A percentile compares a stretch with the other conserved stretches of the same genome.
Evolutionary conservation across 2,113 vertebrate species (phyloP).

Genomic region (Cinclus mexicanus): DNA sequence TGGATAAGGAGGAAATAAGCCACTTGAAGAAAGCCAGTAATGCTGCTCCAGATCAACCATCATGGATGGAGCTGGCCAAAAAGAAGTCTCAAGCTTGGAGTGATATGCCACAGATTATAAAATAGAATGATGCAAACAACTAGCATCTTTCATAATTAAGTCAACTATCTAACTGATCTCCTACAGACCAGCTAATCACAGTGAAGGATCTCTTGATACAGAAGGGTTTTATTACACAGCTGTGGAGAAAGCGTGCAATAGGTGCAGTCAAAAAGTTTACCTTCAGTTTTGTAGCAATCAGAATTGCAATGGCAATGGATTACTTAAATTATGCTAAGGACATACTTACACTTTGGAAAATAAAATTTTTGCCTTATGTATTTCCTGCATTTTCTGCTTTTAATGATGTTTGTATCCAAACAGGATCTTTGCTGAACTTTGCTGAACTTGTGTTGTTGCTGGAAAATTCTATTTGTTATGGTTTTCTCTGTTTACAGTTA

Average conservation of each 20-base stretch:
- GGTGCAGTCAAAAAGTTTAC: slow-evolving; percentile 55
- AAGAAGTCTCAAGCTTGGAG: slow-evolving; percentile 98
- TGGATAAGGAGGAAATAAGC: slow-evolving; percentile 75
- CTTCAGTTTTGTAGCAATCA: slow-evolving; percentile 15
- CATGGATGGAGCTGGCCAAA: slow-evolving; percentile 97
- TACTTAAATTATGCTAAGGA: slow-evolving; percentile 1
- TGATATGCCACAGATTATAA: slow-evolving; percentile 85
- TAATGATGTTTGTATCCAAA: neutral
- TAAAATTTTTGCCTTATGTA: neutral
- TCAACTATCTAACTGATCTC: slow-evolving; percentile 8
- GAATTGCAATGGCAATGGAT: neutral
- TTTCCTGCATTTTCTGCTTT: neutral
- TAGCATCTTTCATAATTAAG: neutral
- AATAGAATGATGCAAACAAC: slow-evolving; percentile 47
- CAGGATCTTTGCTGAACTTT: neutral
- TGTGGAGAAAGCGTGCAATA: slow-evolving; percentile 62
- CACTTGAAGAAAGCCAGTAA: slow-evolving; percentile 73
- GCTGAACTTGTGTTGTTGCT: neutral
- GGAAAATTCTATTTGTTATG: neutral
- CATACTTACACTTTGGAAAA: neutral
- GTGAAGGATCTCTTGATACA: slow-evolving; percentile 26
- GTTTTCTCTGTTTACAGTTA: neutral
- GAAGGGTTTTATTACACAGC: slow-evolving; percentile 29
- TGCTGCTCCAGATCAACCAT: slow-evolving; percentile 79
- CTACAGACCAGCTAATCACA: slow-evolving; percentile 13